These are phyloP conservation scores for Merluccius polli DNA, from an alignment of 2,797 vertebrate species.

Conservation along the genomic window DNA sequence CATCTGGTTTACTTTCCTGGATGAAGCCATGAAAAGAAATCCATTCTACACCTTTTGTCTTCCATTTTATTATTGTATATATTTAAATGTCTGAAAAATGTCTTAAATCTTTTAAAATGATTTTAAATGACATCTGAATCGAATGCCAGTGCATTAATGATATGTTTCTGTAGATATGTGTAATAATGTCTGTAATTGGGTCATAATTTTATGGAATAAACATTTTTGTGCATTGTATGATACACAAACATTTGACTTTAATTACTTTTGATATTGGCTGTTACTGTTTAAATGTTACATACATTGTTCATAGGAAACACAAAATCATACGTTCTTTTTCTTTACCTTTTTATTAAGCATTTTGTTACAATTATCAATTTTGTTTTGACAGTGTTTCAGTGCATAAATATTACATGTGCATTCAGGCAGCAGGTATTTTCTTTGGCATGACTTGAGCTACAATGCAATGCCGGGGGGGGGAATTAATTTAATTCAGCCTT, in stretches of 20 bases:
- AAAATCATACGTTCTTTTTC: neutral
- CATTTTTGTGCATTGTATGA: neutral
- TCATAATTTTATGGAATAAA: neutral
- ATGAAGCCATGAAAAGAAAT: neutral
- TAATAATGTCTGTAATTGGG: neutral
- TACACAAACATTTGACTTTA: neutral
- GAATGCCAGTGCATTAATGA: neutral
- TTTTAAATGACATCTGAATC: neutral
- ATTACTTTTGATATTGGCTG: constrained; percentile 2
- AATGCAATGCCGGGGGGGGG: neutral
- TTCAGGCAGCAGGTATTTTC: neutral
- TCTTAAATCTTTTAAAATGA: neutral
- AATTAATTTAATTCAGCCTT: neutral
- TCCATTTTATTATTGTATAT: neutral
- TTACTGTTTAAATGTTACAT: neutral
- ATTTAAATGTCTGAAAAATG: neutral
- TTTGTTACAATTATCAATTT: neutral
- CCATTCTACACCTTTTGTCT: neutral
- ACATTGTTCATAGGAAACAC: neutral
- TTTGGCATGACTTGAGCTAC: neutral
- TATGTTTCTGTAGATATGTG: neutral
- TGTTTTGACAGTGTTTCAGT: neutral
- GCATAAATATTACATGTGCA: neutral
- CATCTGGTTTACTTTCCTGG: constrained; percentile 15
- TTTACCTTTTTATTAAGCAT: neutral